phyloP scores from a whole-genome alignment of 2,888 invertebrate genomes.

The Fissipunctia ypsillon region DNA sequence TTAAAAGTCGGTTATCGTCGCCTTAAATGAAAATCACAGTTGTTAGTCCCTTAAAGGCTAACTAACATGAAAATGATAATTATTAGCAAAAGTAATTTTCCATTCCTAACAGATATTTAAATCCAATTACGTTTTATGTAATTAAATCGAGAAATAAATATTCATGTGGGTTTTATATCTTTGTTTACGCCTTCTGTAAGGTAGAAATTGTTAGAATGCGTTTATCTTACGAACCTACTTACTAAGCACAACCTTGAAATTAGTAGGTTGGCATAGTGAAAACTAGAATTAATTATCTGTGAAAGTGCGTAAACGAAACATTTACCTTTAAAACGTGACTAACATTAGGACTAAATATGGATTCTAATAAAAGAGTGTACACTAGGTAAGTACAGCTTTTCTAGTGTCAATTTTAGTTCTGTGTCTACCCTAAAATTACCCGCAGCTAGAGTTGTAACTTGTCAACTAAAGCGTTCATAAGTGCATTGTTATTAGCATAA shows the following conservation, averaged over 20 bases:
- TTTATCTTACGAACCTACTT: neutral
- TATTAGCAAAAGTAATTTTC: slow-evolving; percentile 21
- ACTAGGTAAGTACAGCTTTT: neutral
- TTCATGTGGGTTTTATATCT: slow-evolving; percentile 29
- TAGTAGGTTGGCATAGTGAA: neutral
- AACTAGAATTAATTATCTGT: slow-evolving; percentile 7
- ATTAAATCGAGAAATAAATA: slow-evolving; percentile 28
- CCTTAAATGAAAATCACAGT: slow-evolving; percentile 16
- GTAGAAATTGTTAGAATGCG: slow-evolving; percentile 13
- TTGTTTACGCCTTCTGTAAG: slow-evolving; percentile 27
- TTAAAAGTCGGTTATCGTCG: no score
- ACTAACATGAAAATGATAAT: slow-evolving; percentile 32
- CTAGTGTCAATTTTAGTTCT: neutral
- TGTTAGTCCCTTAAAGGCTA: neutral
- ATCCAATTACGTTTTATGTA: slow-evolving; percentile 46
- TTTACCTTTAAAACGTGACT: neutral
- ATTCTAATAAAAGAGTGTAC: neutral
- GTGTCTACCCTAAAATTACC: neutral
- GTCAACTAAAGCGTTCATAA: slow-evolving; percentile 13
- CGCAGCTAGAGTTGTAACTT: neutral
- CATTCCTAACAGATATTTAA: slow-evolving; percentile 25
- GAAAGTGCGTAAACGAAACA: neutral
- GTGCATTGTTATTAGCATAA: slow-evolving; percentile 4
- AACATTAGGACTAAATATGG: neutral
- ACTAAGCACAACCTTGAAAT: no score